Base-by-base conservation (phyloP, 2,113 vertebrate species). In the Phaetusa simplex region DNA sequence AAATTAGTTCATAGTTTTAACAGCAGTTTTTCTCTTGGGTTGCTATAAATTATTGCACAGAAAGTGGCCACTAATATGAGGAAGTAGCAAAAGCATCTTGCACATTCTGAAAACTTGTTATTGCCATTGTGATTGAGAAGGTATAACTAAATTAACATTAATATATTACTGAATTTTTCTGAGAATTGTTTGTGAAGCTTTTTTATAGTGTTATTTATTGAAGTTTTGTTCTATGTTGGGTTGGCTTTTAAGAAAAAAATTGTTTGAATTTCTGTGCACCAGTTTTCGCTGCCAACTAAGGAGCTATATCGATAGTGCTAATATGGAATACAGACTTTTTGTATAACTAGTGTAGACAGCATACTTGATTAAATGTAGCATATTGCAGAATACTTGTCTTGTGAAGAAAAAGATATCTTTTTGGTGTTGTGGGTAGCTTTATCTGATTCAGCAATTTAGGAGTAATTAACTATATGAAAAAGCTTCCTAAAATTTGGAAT, bases 241-340 rank as follows among this genome's bases (percentile, higher is more conserved):
- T 9, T 79, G 84, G 26, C 6, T 59, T 82, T 12, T 58, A 87
- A 71, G 73, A 69, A 61, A 89, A 90, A 27, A 29, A 29, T 8
- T 6, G 1, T 66, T 52, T 47, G 16, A 42, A 6, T 85, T 64
- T 71, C 15, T 64, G 11, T 89, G 23, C 6, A 12, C 4, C 3
- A 13, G 16, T 70, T 73, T 67, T 84, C 22, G 27, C 2, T 67
- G 15, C 21, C 34, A 34, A 0, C 24, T 38, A 34, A n/a, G 36
- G 30, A 82, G 12, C 23, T 42, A 0, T 47, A n/a, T 61, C 1
- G 14, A 1, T 40, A 87, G 38, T 4, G 5, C 11, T 55, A 19
- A 17, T 34, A 10, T 3, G 12, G 50, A 74, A 50, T 64, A 23
- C 5, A 62, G 43, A 21, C 12, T 14, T 86, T 10, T 17, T 85